Evolutionary conservation across 2,113 vertebrate species (phyloP).

Genomic region (Chloroceryle aenea): DNA sequence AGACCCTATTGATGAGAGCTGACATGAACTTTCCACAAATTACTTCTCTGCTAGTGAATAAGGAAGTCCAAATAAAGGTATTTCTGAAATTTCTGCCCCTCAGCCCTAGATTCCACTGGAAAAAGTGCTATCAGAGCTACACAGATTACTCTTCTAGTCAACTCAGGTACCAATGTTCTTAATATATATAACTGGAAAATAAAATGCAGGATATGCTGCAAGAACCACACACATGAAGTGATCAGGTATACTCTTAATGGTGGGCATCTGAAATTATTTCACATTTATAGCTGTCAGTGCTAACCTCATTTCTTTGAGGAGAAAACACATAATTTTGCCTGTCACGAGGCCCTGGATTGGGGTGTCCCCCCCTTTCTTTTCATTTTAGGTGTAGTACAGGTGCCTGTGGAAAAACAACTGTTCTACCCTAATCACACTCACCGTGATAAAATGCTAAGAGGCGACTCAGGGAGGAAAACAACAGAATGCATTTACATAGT

Average conservation of each 20-base stretch:
- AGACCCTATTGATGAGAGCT: not conserved
- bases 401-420: not conserved
- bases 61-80: not conserved
- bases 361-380: not conserved
- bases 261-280: not conserved
- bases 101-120: not conserved
- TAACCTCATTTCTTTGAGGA: not conserved
- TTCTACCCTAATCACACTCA: conserved; percentile 26
- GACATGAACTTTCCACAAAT: not conserved
- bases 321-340: not conserved
- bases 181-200: not conserved
- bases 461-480: conserved; percentile 18
- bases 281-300: not conserved
- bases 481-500: conserved; percentile 52
- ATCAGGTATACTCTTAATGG: not conserved
- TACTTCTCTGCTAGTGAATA: not conserved
- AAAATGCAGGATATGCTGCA: not conserved
- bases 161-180: not conserved
- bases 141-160: not conserved
- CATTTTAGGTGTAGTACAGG: not conserved
- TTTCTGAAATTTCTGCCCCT: not conserved
- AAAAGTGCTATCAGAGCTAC: not conserved
- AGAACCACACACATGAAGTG: not conserved
- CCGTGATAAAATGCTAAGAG: conserved; percentile 44
- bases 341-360: not conserved